Percentiles rank a stretch among this genome's conserved stretches.
Conservation (phyloP, 2,113 vertebrate genomes). For the Bufo gargarizans region DNA sequence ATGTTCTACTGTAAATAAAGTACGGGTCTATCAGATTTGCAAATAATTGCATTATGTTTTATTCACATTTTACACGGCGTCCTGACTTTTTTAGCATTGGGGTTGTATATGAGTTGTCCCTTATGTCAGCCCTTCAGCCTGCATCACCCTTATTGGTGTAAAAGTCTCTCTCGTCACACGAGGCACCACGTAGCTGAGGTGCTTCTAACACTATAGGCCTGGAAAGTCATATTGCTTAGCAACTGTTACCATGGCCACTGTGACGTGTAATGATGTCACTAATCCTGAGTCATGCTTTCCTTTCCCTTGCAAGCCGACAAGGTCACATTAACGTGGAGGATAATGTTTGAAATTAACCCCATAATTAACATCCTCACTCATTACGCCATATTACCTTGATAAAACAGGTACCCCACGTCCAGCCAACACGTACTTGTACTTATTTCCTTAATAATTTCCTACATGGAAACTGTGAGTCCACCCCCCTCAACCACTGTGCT, state of each 20-base stretch:
- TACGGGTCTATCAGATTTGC: too few relatives aligned
- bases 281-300: constrained; percentile 48
- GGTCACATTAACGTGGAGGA: constrained; percentile 41
- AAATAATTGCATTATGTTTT: too few relatives aligned
- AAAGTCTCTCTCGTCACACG: not conserved
- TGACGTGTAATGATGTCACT: constrained; percentile 16
- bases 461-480: not conserved
- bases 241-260: constrained; percentile 47
- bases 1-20: too few relatives aligned
- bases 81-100: too few relatives aligned
- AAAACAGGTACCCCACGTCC: not conserved
- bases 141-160: not conserved
- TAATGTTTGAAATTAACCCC: not conserved
- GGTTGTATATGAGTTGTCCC: too few relatives aligned
- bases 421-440: too few relatives aligned
- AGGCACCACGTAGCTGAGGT: not conserved
- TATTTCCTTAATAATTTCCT: not conserved
- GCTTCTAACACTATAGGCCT: not conserved
- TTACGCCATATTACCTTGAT: not conserved
- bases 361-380: not conserved
- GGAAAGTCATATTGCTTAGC: constrained; percentile 23
- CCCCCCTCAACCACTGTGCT: not conserved
- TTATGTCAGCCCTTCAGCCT: not conserved
- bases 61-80: too few relatives aligned
- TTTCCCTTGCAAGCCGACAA: constrained; percentile 43